Conservation (phyloP, 2,113 vertebrate species). For the Nematolebias whitei region DNA sequence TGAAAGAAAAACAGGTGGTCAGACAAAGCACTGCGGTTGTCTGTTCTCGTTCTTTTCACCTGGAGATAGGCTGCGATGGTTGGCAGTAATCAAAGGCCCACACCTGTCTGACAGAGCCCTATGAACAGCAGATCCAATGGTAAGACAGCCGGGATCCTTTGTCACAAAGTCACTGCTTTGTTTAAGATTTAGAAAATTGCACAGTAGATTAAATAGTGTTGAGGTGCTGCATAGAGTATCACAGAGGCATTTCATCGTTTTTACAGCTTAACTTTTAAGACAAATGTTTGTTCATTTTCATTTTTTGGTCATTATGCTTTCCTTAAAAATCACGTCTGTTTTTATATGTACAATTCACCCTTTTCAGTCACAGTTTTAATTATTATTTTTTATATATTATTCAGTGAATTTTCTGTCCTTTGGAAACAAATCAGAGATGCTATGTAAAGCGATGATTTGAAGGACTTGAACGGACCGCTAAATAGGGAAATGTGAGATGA, state of each 20-base stretch:
- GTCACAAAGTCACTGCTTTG: conserved; percentile 1
- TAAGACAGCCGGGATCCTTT: conserved; percentile 64
- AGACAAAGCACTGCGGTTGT: conserved; percentile 24
- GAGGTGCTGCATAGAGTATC: neutral
- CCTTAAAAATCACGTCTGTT: conserved; percentile 18
- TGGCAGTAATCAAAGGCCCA: conserved; percentile 75
- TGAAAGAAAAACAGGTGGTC: neutral
- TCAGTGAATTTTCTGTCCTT: conserved; percentile 31
- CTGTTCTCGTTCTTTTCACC: conserved; percentile 50
- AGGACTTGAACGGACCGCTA: conserved; percentile 48
- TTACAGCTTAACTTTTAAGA: neutral
- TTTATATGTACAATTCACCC: neutral
- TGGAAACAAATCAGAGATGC: conserved; percentile 37
- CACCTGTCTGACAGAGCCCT: conserved; percentile 79
- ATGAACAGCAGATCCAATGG: conserved; percentile 88
- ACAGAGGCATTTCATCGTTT: conserved; percentile 2
- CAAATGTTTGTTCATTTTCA: neutral
- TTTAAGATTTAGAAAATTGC: conserved; percentile 1
- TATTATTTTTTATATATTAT: conserved; percentile 30
- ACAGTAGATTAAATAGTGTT: neutral
- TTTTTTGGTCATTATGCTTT: neutral
- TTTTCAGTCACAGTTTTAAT: conserved; percentile 25
- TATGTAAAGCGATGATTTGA: conserved; percentile 65
- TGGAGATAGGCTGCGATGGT: conserved; percentile 80
- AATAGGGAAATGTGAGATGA: conserved; percentile 61